Evolutionary conservation across 1,140 invertebrate genomes (phyloP).

Genomic region (Drosophila pandora): DNA sequence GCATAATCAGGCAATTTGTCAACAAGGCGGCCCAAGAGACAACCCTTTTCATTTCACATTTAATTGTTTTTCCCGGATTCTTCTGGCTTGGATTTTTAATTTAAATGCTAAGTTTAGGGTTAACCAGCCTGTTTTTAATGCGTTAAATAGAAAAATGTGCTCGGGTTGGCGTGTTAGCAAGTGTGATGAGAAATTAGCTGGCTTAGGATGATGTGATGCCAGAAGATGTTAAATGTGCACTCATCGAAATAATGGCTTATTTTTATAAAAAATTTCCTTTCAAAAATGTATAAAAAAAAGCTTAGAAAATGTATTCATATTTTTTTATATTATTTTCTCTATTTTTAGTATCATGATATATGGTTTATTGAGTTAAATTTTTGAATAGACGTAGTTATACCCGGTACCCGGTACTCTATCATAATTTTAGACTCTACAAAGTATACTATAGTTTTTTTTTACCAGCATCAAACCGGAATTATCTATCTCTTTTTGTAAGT

Average conservation of each 20-base stretch:
- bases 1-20: slow-evolving; percentile 75
- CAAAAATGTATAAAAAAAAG: not conserved
- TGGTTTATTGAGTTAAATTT: no score
- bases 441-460: no score
- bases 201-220: slow-evolving; percentile 23
- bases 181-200: slow-evolving; percentile 52
- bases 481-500: no score
- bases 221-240: slow-evolving; percentile 10
- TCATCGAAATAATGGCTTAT: not conserved
- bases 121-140: slow-evolving; percentile 53
- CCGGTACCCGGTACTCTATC: no score
- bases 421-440: no score
- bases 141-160: slow-evolving; percentile 60
- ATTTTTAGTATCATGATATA: no score
- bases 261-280: not conserved
- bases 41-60: slow-evolving; percentile 53
- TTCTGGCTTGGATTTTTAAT: slow-evolving; percentile 44
- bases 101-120: slow-evolving; percentile 61
- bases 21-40: slow-evolving; percentile 32
- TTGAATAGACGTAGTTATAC: no score
- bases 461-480: no score
- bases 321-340: no score
- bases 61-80: slow-evolving; percentile 39
- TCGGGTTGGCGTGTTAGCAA: slow-evolving; percentile 50
- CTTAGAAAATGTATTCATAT: not conserved